Evolutionary conservation across 2,888 invertebrate genomes (phyloP).

Genomic region (Phyllotreta cruciferae): DNA sequence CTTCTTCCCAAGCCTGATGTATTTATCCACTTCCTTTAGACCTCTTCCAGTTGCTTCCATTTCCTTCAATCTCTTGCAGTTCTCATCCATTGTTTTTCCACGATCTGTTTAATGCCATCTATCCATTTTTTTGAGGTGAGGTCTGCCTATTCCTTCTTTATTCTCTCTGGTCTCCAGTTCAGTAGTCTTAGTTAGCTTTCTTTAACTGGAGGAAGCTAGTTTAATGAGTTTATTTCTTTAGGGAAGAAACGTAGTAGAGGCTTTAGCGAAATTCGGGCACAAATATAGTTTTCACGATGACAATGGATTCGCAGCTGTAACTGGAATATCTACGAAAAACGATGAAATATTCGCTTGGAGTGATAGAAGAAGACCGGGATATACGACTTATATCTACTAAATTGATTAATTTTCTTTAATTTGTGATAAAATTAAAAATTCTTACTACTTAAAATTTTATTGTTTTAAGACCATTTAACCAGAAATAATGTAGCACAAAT

Average conservation of each 20-base stretch:
- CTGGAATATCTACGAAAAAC: constrained; percentile 61
- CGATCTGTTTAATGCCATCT: no score
- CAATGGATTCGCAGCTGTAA: constrained; percentile 71
- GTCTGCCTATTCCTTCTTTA: no score
- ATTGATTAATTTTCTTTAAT: not conserved
- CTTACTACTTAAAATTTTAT: no score
- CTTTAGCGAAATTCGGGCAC: constrained; percentile 64
- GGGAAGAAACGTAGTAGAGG: constrained; percentile 60
- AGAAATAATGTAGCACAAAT: no score
- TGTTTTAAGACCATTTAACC: no score
- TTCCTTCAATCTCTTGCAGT: no score
- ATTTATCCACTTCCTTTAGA: not conserved
- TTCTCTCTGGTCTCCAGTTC: no score
- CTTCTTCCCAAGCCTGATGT: no score
- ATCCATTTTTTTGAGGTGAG: no score
- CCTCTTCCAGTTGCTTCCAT: not conserved
- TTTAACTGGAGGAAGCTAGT: no score
- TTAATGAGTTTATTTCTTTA: constrained; percentile 36
- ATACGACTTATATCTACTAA: constrained; percentile 56
- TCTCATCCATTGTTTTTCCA: no score
- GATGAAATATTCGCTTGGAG: constrained; percentile 56
- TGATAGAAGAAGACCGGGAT: constrained; percentile 64
- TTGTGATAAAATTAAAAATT: not conserved
- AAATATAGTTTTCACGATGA: constrained; percentile 60
- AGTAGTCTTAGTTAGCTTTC: no score